phyloP scores from a whole-genome alignment of 2,888 invertebrate genomes.

The Tipula unca region DNA sequence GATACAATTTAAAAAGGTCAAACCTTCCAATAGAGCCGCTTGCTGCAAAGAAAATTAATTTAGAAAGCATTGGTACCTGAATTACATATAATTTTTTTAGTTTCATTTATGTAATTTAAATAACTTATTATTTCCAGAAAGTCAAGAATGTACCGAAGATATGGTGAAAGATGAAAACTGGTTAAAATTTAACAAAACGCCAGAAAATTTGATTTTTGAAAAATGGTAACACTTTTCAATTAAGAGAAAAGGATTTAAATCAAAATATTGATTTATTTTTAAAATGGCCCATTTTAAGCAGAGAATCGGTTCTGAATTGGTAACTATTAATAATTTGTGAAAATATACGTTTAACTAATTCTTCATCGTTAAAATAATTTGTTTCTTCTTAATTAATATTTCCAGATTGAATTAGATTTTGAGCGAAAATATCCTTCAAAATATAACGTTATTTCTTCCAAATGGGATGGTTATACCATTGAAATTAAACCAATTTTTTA shows the following conservation, averaged over 20 bases:
- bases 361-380: no score
- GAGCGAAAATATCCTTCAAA: no score
- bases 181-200: not conserved
- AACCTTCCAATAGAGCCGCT: not conserved
- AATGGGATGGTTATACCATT: not conserved
- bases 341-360: no score
- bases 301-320: not conserved
- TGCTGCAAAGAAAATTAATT: not conserved
- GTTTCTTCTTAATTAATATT: not conserved
- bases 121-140: not conserved
- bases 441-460: not conserved
- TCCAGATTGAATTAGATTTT: not conserved
- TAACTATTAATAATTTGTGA: no score
- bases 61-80: not conserved
- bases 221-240: not conserved
- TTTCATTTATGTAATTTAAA: not conserved
- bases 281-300: not conserved
- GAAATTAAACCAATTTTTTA: not conserved
- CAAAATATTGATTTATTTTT: not conserved
- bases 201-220: not conserved
- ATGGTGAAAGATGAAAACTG: not conserved
- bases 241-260: not conserved
- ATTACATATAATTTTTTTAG: not conserved
- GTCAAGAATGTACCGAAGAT: not conserved
- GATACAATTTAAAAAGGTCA: constrained; percentile 18